Percentiles rank a stretch among this genome's conserved stretches.
Conservation (phyloP, 2,888 invertebrate genomes). For the Pyrgus malvae region DNA sequence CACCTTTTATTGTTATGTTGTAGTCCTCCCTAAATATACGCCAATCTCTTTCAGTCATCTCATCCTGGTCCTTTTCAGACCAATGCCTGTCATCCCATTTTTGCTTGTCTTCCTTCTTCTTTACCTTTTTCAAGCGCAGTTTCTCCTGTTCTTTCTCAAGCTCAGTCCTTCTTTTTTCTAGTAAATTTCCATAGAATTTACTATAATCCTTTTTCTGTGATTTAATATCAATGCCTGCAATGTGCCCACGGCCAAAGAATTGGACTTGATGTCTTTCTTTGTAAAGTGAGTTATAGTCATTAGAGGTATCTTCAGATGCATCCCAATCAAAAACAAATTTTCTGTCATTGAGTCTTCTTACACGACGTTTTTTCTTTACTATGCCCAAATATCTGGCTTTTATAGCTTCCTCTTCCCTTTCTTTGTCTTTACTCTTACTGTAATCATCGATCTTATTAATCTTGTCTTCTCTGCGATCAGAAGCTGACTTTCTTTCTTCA, state of each 20-base stretch:
- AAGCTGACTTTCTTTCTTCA: slow-evolving; percentile 76
- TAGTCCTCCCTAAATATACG: slow-evolving; percentile 99
- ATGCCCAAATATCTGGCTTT: slow-evolving; percentile 97
- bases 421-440: slow-evolving; percentile 89
- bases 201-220: slow-evolving; percentile 97
- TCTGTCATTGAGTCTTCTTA: slow-evolving; percentile 96
- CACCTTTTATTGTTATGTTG: slow-evolving; percentile 98
- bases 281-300: slow-evolving; percentile 98
- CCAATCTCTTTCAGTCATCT: slow-evolving; percentile 99
- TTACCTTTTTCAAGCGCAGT: slow-evolving; percentile 94
- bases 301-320: slow-evolving; percentile 98
- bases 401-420: slow-evolving; percentile 96
- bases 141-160: slow-evolving; percentile 98
- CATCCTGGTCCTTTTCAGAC: slow-evolving; percentile 95
- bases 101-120: slow-evolving; percentile 98
- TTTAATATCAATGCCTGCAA: slow-evolving; percentile 99
- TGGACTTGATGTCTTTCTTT: slow-evolving; percentile 98
- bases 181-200: slow-evolving; percentile 96
- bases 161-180: slow-evolving; percentile 97
- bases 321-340: slow-evolving; percentile 99
- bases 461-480: slow-evolving; percentile 71
- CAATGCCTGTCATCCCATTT: slow-evolving; percentile 99
- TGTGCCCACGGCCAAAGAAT: slow-evolving; percentile 98
- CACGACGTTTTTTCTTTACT: slow-evolving; percentile 95
- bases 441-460: slow-evolving; percentile 78